These are phyloP conservation scores for Dromas ardeola DNA, from an alignment of 2,113 vertebrate species.

Conservation along the genomic window DNA sequence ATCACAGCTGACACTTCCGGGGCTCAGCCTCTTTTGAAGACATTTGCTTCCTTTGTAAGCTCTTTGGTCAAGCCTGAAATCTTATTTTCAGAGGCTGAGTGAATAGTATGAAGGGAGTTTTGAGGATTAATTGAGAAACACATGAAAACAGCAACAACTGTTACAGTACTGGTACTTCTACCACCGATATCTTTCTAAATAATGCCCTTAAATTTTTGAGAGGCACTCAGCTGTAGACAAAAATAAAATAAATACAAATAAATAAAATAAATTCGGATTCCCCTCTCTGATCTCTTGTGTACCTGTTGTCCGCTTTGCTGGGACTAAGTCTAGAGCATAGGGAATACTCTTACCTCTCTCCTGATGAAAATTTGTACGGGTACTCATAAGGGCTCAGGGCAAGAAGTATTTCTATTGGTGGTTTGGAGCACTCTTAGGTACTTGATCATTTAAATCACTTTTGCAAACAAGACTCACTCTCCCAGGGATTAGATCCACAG, in stretches of 20 bases:
- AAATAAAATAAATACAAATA: background rate
- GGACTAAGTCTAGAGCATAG: background rate
- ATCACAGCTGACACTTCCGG: conserved; percentile 18
- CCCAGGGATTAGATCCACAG: background rate
- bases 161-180: background rate
- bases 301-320: background rate
- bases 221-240: background rate
- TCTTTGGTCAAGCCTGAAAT: background rate
- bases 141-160: accelerated
- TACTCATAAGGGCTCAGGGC: background rate
- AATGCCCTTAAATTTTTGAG: background rate
- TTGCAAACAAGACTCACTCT: background rate
- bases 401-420: background rate
- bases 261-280: background rate
- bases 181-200: background rate
- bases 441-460: background rate
- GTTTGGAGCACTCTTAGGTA: background rate
- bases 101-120: background rate
- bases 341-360: background rate
- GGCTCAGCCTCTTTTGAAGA: background rate
- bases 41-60: background rate
- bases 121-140: background rate
- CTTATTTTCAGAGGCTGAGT: background rate
- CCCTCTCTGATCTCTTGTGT: background rate
- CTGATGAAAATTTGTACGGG: background rate